These are phyloP conservation scores for Lycopodina hypogea DNA, from an alignment of 37 sponge, comb jelly and placozoan genomes.

Conservation along the genomic window DNA sequence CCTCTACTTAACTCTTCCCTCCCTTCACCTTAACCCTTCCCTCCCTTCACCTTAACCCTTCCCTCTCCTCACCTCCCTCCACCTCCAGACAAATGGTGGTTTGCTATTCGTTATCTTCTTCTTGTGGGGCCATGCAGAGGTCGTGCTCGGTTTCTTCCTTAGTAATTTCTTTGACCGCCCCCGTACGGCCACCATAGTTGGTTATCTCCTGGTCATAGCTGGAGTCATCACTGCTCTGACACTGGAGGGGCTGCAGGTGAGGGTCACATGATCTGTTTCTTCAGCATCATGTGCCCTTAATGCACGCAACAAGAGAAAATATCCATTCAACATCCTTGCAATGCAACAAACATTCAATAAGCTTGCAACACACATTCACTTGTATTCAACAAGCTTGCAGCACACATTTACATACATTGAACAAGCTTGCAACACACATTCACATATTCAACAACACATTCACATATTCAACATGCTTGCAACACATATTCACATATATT, in stretches of 20 bases:
- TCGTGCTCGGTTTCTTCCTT: conserved; percentile 66
- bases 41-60: background rate
- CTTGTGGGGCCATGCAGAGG: conserved; percentile 74
- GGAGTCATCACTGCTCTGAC: conserved; percentile 38
- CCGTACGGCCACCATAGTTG: conserved; percentile 65
- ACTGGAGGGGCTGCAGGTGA: conserved; percentile 48
- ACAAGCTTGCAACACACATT: no score
- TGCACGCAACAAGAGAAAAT: no score
- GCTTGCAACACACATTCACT: no score
- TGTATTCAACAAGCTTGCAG: no score
- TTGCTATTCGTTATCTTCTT: conserved; percentile 42
- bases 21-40: background rate
- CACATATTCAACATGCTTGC: no score
- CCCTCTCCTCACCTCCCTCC: conserved; percentile 20
- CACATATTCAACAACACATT: no score
- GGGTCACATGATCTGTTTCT: background rate
- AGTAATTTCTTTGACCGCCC: conserved; percentile 75
- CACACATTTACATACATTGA: no score
- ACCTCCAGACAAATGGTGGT: conserved; percentile 42
- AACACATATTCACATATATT: no score
- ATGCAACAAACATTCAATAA: no score
- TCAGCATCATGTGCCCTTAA: background rate
- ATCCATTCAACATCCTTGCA: no score
- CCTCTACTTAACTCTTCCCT: no score
- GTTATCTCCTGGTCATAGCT: conserved; percentile 58